These are phyloP conservation scores for Eurois occulta DNA, from an alignment of 2,888 invertebrate species.

Conservation along the genomic window DNA sequence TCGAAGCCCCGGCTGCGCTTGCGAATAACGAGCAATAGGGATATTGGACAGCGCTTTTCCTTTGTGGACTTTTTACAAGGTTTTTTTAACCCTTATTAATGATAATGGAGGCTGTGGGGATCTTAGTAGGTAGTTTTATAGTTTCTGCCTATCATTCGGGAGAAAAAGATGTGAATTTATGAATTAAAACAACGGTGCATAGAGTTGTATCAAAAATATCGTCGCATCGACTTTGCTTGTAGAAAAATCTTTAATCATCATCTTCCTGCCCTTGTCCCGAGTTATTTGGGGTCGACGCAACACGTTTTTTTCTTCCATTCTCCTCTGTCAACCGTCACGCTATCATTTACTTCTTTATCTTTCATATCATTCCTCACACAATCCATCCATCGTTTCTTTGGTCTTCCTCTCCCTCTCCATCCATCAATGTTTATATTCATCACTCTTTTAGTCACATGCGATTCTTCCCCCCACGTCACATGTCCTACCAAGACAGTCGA, in stretches of 20 bases:
- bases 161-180: not conserved
- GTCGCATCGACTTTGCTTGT: not conserved
- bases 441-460: too few relatives aligned
- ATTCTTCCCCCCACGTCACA: too few relatives aligned
- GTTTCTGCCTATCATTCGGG: not conserved
- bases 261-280: too few relatives aligned
- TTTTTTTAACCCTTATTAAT: slow-evolving; percentile 16
- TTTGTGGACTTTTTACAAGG: slow-evolving; percentile 20
- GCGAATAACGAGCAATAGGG: slow-evolving; percentile 16
- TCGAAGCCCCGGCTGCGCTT: slow-evolving; percentile 9
- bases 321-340: too few relatives aligned
- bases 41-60: slow-evolving; percentile 15
- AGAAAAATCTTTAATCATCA: not conserved
- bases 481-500: too few relatives aligned
- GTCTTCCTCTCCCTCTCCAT: too few relatives aligned
- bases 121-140: not conserved
- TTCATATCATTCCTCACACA: too few relatives aligned
- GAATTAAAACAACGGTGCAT: not conserved
- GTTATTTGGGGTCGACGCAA: too few relatives aligned
- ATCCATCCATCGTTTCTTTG: too few relatives aligned
- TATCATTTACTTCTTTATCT: too few relatives aligned
- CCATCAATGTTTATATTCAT: too few relatives aligned
- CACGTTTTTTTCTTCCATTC: too few relatives aligned
- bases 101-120: not conserved
- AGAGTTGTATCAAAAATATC: not conserved